Conservation (phyloP, 2,888 invertebrate species). For the Hirudinaria manillensis region DNA sequence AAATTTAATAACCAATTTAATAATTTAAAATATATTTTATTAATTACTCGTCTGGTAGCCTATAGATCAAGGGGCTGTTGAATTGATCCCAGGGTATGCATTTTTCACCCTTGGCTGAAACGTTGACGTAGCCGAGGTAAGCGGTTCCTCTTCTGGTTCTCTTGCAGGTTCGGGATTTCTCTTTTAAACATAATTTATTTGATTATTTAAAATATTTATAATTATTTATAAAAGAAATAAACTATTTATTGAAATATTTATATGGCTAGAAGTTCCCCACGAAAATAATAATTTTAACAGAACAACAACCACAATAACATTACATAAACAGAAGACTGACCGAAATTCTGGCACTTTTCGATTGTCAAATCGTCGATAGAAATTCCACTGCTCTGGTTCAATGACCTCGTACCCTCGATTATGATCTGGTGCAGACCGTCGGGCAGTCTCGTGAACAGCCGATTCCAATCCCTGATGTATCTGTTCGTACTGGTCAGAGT, state of each 20-base stretch:
- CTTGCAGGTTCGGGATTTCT: conserved; percentile 29
- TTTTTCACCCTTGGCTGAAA: conserved; percentile 28
- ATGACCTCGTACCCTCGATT: conserved; percentile 24
- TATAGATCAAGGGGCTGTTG: conserved; percentile 23
- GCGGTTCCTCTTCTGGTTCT: conserved; percentile 26
- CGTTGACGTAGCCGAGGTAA: conserved; percentile 28
- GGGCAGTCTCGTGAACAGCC: conserved; percentile 5
- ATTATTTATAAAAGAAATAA: neutral
- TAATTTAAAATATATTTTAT: neutral
- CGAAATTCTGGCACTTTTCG: conserved; percentile 25
- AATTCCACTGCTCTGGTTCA: conserved; percentile 17
- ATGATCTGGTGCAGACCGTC: conserved; percentile 30
- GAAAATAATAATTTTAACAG: neutral
- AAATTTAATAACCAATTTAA: too few relatives aligned
- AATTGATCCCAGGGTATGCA: conserved; percentile 33
- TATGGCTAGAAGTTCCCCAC: neutral
- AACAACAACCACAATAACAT: too few relatives aligned
- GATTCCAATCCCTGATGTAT: conserved; percentile 29
- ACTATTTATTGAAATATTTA: neutral
- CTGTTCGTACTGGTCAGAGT: neutral
- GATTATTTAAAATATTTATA: neutral
- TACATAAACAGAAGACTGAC: conserved; percentile 23
- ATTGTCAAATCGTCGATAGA: conserved; percentile 28
- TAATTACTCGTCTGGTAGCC: conserved; percentile 29
- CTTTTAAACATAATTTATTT: neutral